phyloP scores from a whole-genome alignment of 2,113 vertebrate genomes.

The Nematolebias whitei region DNA sequence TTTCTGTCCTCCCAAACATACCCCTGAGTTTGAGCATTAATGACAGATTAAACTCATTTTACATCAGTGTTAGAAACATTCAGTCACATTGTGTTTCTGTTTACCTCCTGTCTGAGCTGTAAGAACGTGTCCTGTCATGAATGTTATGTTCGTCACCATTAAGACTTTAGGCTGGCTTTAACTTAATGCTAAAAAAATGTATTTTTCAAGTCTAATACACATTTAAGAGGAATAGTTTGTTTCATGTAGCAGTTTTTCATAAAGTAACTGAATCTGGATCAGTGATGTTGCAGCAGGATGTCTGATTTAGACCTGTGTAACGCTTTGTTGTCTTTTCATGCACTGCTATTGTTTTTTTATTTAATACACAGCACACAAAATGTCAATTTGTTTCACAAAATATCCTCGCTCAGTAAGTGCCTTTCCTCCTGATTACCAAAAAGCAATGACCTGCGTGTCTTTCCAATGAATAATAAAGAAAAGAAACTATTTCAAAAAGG shows the following conservation, averaged over 20 bases:
- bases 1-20: not conserved
- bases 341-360: no score
- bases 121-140: constrained; percentile 55
- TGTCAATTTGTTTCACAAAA: constrained; percentile 3
- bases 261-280: constrained; percentile 36
- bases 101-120: constrained; percentile 23
- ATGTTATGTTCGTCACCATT: constrained; percentile 50
- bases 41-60: constrained; percentile 24
- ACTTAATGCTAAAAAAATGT: constrained; percentile 20
- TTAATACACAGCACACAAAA: constrained; percentile 10
- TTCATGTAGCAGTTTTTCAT: constrained; percentile 22
- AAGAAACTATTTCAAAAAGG: constrained; percentile 68
- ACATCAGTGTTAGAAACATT: constrained; percentile 25
- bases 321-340: not conserved
- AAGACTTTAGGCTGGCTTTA: constrained; percentile 45
- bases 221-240: constrained; percentile 30
- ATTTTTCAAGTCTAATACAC: constrained; percentile 30
- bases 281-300: not conserved
- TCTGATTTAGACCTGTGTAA: no score
- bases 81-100: constrained; percentile 12
- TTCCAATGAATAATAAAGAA: constrained; percentile 28
- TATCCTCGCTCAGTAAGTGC: not conserved
- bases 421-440: constrained; percentile 60
- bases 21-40: not conserved
- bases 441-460: constrained; percentile 43